Conservation (phyloP, 2,888 invertebrate genomes). For the Himalopsyche japonica region DNA sequence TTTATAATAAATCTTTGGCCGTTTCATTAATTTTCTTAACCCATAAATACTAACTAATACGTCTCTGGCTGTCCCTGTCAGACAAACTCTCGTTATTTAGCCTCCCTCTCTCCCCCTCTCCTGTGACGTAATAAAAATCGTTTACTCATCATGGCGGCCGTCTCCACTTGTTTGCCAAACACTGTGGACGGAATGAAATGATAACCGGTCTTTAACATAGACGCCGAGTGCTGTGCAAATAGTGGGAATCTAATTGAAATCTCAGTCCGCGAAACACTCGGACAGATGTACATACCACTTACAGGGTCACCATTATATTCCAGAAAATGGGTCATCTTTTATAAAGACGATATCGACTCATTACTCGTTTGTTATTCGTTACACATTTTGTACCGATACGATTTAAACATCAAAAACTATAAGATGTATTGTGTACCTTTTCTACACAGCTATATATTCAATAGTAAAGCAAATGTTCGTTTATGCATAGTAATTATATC, state of each 20-base stretch:
- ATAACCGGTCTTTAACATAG: conserved; percentile 35
- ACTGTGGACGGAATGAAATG: conserved; percentile 30
- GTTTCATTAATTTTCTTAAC: neutral
- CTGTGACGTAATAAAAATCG: conserved; percentile 18
- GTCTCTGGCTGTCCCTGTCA: neutral
- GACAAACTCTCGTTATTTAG: neutral
- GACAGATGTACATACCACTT: conserved; percentile 25
- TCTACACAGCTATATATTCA: too few species aligned
- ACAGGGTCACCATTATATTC: neutral
- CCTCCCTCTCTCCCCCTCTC: neutral
- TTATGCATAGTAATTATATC: too few species aligned
- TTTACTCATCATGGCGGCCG: conserved; percentile 12
- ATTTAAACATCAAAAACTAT: too few species aligned
- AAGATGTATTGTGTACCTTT: too few species aligned
- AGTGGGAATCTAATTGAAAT: conserved; percentile 40
- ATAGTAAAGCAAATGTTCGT: too few species aligned
- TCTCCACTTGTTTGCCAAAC: conserved; percentile 28
- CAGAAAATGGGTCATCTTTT: neutral
- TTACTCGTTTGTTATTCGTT: too few species aligned
- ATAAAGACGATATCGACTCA: neutral
- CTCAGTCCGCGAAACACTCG: conserved; percentile 29
- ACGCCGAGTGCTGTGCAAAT: conserved; percentile 37
- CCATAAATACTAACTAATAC: neutral
- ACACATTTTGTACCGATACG: too few species aligned
- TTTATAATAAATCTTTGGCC: neutral